Conservation (phyloP, 2,888 invertebrate genomes). For the Sussaba pulchella region DNA sequence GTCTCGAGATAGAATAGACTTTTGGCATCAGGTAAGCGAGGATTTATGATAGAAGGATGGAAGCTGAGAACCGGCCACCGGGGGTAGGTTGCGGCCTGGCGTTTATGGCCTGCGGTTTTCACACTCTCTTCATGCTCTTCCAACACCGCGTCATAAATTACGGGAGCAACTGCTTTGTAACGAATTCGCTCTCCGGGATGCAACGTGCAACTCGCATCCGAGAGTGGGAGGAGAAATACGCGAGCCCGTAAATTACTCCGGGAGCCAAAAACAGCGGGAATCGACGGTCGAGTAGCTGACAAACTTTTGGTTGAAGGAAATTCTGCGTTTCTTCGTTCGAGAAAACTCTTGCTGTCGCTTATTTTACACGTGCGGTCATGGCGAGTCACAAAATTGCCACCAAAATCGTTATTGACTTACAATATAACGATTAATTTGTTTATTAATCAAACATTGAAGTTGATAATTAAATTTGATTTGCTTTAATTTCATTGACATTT, state of each 20-base stretch:
- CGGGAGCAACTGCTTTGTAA: slow-evolving; percentile 45
- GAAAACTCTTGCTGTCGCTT: slow-evolving; percentile 53
- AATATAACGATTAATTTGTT: no score
- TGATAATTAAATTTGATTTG: no score
- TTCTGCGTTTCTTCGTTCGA: slow-evolving; percentile 45
- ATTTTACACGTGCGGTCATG: neutral
- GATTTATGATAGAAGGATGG: slow-evolving; percentile 50
- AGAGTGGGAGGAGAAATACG: slow-evolving; percentile 31
- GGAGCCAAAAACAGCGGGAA: slow-evolving; percentile 38
- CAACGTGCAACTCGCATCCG: neutral
- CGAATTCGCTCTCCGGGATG: slow-evolving; percentile 7
- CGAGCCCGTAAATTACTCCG: slow-evolving; percentile 64
- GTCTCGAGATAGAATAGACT: neutral
- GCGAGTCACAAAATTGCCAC: slow-evolving; percentile 9
- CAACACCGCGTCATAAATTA: slow-evolving; percentile 71
- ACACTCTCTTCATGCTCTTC: slow-evolving; percentile 67
- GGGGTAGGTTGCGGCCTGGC: slow-evolving; percentile 66
- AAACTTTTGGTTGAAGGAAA: slow-evolving; percentile 42
- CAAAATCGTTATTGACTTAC: no score
- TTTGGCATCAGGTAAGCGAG: slow-evolving; percentile 49
- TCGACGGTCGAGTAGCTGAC: slow-evolving; percentile 43
- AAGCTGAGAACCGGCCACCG: slow-evolving; percentile 54
- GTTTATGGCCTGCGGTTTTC: slow-evolving; percentile 76
- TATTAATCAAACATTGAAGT: no score
- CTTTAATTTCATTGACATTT: no score